Evolutionary conservation across 2,113 vertebrate genomes (phyloP).

Genomic region (Notiomystis cincta): DNA sequence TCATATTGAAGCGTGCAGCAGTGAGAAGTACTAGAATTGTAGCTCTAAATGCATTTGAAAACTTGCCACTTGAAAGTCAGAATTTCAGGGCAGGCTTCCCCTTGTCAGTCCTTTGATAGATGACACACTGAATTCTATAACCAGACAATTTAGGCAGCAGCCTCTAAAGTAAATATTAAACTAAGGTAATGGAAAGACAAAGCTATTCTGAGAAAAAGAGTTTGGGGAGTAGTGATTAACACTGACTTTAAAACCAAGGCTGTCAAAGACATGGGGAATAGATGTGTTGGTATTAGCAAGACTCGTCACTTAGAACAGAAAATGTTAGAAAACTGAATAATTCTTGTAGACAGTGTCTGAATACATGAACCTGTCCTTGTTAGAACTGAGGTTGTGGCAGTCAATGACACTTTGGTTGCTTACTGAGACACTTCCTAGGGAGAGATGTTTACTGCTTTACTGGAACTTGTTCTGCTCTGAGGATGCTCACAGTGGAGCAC

Average conservation of each 20-base stretch:
- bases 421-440: not conserved
- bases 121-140: not conserved
- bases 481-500: not conserved
- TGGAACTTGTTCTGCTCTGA: not conserved
- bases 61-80: not conserved
- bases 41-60: not conserved
- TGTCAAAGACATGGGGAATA: not conserved
- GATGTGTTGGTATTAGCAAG: not conserved
- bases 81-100: not conserved
- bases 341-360: not conserved
- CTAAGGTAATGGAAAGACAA: constrained; percentile 27
- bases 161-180: constrained; percentile 49
- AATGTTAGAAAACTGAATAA: not conserved
- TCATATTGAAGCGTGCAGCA: not conserved
- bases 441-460: not conserved
- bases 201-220: not conserved
- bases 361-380: not conserved
- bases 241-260: not conserved
- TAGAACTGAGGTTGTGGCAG: not conserved
- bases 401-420: not conserved
- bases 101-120: not conserved
- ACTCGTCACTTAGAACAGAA: not conserved
- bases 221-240: not conserved
- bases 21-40: not conserved
- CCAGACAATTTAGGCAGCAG: not conserved